These are phyloP conservation scores for Conus canariensis DNA, from an alignment of 2,888 invertebrate genomes.

Conservation along the genomic window DNA sequence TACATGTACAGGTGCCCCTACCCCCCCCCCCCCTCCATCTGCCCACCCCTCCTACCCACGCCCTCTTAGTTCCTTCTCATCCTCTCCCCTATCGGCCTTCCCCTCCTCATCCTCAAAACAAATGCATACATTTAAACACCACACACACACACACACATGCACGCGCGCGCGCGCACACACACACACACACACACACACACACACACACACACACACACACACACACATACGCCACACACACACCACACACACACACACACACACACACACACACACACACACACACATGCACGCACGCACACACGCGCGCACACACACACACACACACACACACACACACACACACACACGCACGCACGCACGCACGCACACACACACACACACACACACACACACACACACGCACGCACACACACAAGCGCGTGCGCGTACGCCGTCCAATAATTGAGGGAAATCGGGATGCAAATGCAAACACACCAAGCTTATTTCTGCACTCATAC, in stretches of 20 bases:
- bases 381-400: not conserved
- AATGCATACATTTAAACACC: not conserved
- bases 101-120: too few relatives aligned
- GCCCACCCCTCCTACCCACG: not conserved
- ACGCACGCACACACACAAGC: not conserved
- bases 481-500: too few relatives aligned
- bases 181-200: slow-evolving; percentile 9
- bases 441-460: too few relatives aligned
- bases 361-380: not conserved
- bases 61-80: too few relatives aligned
- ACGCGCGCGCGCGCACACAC: not conserved
- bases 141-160: not conserved
- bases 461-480: too few relatives aligned
- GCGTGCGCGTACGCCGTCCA: not conserved
- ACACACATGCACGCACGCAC: not conserved
- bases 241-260: slow-evolving; percentile 3
- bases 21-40: not conserved
- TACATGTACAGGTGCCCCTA: not conserved
- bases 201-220: not conserved
- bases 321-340: slow-evolving; percentile 1
- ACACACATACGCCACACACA: slow-evolving; percentile 7
- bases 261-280: not conserved
- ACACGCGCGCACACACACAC: not conserved
- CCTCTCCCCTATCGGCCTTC: too few relatives aligned
- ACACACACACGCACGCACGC: not conserved